phyloP scores from a whole-genome alignment of 2,113 vertebrate species.

The Phycodurus eques region DNA sequence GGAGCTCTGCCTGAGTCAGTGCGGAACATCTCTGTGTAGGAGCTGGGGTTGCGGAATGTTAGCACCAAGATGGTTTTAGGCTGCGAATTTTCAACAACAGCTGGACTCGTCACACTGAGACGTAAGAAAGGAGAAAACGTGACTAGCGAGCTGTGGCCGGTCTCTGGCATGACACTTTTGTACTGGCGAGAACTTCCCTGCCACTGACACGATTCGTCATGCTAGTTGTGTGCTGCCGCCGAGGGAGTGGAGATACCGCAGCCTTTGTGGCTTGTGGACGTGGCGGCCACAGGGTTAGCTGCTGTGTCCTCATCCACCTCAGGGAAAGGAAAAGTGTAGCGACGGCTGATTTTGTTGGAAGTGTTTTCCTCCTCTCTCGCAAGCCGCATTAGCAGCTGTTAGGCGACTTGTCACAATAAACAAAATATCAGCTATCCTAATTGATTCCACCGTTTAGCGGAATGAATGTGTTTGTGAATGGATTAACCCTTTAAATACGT shows the following conservation, averaged over 20 bases:
- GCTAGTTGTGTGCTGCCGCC: conserved; percentile 26
- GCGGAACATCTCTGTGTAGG: neutral
- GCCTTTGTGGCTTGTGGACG: conserved; percentile 41
- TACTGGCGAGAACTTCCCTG: conserved; percentile 33
- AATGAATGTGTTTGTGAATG: conserved; percentile 1
- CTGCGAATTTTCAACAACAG: conserved; percentile 9
- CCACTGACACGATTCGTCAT: conserved; percentile 48
- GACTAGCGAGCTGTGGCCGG: conserved; percentile 30
- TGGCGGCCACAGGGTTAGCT: conserved; percentile 40
- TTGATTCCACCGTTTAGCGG: conserved; percentile 2
- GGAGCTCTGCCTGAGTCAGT: too few relatives aligned
- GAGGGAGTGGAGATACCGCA: conserved; percentile 62
- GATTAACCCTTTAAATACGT: conserved; percentile 8
- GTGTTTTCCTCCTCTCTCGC: conserved; percentile 66
- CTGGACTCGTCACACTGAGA: neutral
- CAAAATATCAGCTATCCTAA: conserved; percentile 21
- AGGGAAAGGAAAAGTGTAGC: conserved; percentile 57
- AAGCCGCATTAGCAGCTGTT: conserved; percentile 49
- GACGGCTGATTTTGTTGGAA: conserved; percentile 60
- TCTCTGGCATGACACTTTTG: conserved; percentile 42
- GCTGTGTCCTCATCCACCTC: conserved; percentile 50
- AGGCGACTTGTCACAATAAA: conserved; percentile 63
- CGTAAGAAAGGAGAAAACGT: conserved; percentile 44
- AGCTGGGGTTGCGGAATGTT: neutral
- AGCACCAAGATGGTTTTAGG: neutral